Base-by-base conservation (phyloP, 2,113 vertebrate genomes). In the Oenanthe melanoleuca region DNA sequence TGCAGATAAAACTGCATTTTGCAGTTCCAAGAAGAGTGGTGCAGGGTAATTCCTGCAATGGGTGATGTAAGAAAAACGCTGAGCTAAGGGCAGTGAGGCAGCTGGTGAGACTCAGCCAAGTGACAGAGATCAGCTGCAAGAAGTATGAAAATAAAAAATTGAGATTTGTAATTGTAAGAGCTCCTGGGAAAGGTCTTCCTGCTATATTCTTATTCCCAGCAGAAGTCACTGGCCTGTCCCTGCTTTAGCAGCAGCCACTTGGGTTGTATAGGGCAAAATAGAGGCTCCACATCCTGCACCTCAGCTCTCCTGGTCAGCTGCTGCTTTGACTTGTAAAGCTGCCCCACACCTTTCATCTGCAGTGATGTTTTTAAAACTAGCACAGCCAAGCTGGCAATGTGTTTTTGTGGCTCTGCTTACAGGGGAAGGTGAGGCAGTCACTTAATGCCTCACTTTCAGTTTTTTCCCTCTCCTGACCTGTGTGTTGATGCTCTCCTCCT, bases 251-350 rank as follows among this genome's bases (percentile, higher is more conserved):
- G 73, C 65, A 59, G 72, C 72, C 23, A 2, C 23, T 33, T 0
- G 1, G 26, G 8, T 28, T 80, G 12, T 49, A 0, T 1, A 23
- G 67, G 16, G 23, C 17, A 2, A n/a, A 70, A 59, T 0, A 29
- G 55, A 57, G 49, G 40, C 29, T 55, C 38, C 33, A 8, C n/a
- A 16, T 42, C 28, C 80, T 93, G 81, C 55, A 61, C 40, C 22
- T 14, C 52, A 22, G 57, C 40, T 80, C 14, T 69, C 31, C 72
- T 66, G 53, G 21, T 33, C 52, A 74, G 56, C 60, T 85, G 83
- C 72, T 65, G 72, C 86, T 91, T 44, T 86, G 56, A 16, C 8
- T 12, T 40, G 42, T 42, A 25, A 86, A 74, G 23, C 64, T 45
- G 75, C 13, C 55, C 31, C 49, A 69, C 12, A 21, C 42, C 33